A percentile compares a stretch with the other conserved stretches of the same genome.
Conservation (phyloP, 2,113 vertebrate genomes). For the Chionomys nivalis region DNA sequence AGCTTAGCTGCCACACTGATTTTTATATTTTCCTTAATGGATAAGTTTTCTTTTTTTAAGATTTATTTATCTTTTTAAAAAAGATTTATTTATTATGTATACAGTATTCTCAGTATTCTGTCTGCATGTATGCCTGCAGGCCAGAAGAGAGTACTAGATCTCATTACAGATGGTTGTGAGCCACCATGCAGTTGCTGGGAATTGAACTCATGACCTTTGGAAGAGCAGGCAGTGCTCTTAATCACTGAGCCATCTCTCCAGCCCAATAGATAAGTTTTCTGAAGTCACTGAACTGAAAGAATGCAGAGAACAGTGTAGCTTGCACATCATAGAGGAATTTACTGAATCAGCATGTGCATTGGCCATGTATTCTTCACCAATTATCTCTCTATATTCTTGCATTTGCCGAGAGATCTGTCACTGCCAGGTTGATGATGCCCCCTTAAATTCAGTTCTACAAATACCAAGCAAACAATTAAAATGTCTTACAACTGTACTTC, state of each 20-base stretch:
- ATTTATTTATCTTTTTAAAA: no score
- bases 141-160: no score
- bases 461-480: neutral
- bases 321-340: neutral
- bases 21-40: neutral
- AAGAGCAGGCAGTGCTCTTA: no score
- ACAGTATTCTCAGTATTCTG: no score
- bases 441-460: neutral
- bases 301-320: neutral
- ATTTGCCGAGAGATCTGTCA: neutral
- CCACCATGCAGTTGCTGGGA: no score
- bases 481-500: neutral
- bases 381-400: neutral
- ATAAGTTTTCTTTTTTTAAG: neutral
- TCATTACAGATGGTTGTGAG: no score
- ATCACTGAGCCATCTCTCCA: no score
- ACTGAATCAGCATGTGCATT: neutral
- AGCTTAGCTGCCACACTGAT: neutral
- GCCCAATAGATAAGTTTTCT: neutral
- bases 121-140: no score
- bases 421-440: neutral
- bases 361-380: neutral
- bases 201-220: no score
- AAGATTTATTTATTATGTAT: no score
- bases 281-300: neutral